These are phyloP conservation scores for Hyles euphorbiae DNA, from an alignment of 1,140 invertebrate species.

Conservation along the genomic window DNA sequence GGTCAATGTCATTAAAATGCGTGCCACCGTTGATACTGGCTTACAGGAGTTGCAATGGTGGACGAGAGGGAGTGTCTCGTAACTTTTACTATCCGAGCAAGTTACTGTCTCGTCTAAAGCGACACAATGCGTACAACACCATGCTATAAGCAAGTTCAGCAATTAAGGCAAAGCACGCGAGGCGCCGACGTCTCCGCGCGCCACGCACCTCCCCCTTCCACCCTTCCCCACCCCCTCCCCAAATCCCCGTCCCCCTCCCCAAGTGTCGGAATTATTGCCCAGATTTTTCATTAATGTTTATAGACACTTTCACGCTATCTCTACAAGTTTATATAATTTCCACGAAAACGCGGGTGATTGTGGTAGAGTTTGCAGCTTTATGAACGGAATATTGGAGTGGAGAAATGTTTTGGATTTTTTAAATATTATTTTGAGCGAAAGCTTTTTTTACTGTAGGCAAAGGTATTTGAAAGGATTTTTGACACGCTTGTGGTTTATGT, in stretches of 20 bases:
- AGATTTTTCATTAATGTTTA: conserved; percentile 24
- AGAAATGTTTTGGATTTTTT: no score
- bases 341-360: no score
- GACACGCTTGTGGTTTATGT: no score
- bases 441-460: no score
- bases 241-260: conserved; percentile 14
- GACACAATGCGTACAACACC: conserved; percentile 23
- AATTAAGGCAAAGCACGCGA: conserved; percentile 53
- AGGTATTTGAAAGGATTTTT: no score
- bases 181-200: conserved; percentile 46
- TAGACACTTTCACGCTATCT: conserved; percentile 9
- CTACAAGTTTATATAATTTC: background rate
- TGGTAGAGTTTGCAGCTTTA: no score
- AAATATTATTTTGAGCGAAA: no score
- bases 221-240: conserved; percentile 11
- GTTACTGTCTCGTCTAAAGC: conserved; percentile 9
- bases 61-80: no score
- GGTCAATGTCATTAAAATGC: no score
- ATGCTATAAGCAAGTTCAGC: conserved; percentile 35
- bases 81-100: background rate
- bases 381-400: no score
- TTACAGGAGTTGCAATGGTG: no score
- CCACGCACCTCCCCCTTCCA: conserved; percentile 17
- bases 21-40: no score
- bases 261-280: conserved; percentile 9